These are phyloP conservation scores for Apocheima hispidaria DNA, from an alignment of 2,888 invertebrate species.

Conservation along the genomic window DNA sequence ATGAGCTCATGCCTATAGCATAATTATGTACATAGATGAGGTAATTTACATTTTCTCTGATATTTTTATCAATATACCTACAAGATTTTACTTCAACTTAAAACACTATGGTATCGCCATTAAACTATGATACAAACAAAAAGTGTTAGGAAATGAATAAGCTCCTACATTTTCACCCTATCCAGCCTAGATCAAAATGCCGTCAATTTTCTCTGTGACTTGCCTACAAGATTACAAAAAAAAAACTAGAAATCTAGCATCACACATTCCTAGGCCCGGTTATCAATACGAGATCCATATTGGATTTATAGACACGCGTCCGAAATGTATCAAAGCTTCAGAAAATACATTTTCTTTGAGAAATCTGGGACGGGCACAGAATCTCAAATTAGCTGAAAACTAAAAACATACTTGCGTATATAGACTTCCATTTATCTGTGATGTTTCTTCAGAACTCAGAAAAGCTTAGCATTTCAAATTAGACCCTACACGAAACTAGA, in stretches of 20 bases:
- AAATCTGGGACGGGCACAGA: constrained; percentile 22
- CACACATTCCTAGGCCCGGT: constrained; percentile 15
- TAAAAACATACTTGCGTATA: neutral
- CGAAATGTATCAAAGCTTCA: constrained; percentile 17
- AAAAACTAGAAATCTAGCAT: constrained; percentile 26
- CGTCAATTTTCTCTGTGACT: neutral
- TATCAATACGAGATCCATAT: constrained; percentile 32
- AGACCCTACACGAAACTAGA: constrained; percentile 22
- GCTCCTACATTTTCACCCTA: neutral
- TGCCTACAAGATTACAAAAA: neutral
- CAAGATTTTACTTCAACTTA: too few relatives aligned
- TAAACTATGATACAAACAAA: too few relatives aligned
- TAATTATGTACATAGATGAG: too few relatives aligned
- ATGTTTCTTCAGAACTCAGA: neutral
- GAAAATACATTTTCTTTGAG: constrained; percentile 21
- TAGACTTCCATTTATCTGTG: neutral
- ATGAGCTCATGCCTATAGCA: too few relatives aligned
- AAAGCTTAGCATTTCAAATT: constrained; percentile 23
- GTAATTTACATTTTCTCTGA: too few relatives aligned
- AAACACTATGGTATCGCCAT: too few relatives aligned
- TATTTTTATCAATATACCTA: too few relatives aligned
- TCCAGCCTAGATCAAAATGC: neutral
- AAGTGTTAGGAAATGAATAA: too few relatives aligned
- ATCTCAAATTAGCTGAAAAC: constrained; percentile 27
- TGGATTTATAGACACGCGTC: constrained; percentile 37